Conservation (phyloP, 2,888 invertebrate species). For the Philhelius pedissequus region DNA sequence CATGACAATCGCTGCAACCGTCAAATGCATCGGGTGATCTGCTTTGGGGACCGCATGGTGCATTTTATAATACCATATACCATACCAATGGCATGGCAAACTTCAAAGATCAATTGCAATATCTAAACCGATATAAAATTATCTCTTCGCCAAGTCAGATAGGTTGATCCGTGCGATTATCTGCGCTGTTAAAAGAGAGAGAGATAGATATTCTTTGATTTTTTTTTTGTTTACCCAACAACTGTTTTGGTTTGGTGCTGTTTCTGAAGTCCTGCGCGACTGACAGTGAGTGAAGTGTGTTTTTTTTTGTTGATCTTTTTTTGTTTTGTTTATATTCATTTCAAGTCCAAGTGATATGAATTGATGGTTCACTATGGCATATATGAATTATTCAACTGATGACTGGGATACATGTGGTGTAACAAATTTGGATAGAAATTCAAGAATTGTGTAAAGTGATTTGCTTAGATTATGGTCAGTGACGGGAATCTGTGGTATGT, state of each 20-base stretch:
- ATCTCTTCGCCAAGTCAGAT: conserved; percentile 60
- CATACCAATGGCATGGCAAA: background rate
- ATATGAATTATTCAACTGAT: conserved; percentile 62
- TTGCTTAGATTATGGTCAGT: background rate
- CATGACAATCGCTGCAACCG: conserved; percentile 61
- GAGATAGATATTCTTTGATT: conserved; percentile 28
- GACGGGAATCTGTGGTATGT: background rate
- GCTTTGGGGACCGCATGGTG: conserved; percentile 17
- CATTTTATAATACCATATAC: background rate
- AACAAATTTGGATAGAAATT: conserved; percentile 64
- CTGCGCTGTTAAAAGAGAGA: conserved; percentile 17
- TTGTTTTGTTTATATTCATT: background rate
- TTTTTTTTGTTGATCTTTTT: conserved; percentile 24
- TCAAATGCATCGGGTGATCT: conserved; percentile 23
- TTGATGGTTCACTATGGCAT: conserved; percentile 55
- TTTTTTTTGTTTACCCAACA: background rate
- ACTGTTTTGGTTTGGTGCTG: conserved; percentile 4
- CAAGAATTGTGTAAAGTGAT: conserved; percentile 38
- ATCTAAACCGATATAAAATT: conserved; percentile 56
- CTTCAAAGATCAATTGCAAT: conserved; percentile 20
- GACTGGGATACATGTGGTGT: conserved; percentile 45
- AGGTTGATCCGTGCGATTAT: conserved; percentile 64
- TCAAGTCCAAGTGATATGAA: conserved; percentile 38
- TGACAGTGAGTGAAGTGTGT: conserved; percentile 64
- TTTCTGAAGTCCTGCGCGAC: conserved; percentile 27